Base-by-base conservation (phyloP, 2,797 vertebrate species). In the Leptatherina wallacei region DNA sequence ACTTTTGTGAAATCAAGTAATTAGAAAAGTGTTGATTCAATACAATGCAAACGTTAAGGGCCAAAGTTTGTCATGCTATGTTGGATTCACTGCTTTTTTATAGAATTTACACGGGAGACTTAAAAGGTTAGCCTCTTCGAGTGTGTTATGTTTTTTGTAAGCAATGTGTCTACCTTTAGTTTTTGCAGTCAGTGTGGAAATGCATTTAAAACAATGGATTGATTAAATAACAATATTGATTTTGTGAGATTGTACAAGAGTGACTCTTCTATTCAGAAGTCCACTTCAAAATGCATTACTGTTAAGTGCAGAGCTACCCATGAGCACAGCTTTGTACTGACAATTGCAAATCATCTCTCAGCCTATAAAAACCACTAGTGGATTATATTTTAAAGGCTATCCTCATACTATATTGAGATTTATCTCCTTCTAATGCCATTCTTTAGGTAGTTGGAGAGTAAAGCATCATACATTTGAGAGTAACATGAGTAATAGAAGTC, bases 141-240 rank as follows among this genome's bases (percentile, higher is more conserved):
- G n/a, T 18, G 24, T 16, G 29, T 63, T 51, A 2, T 18, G 3
- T 30, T 59, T 61, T 33, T 9, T 32, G 6, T 40, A 44, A 67
- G 12, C 49, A 32, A 38, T 54, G 42, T 20, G 44, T 59, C 6
- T 71, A 27, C 5, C 22, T 18, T 32, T 56, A 7, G 2, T 44
- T 64, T 4, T 74, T 62, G 52, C 58, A 49, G 38, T 29, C n/a
- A 24, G 30, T 6, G 1, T 47, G 55, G 32, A 64, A 83, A 65
- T 76, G 18, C 14, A 36, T 81, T 81, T 70, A 27, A 56, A 78
- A 69, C 61, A 38, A 47, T n/a, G 6, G 44, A 54, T 42, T 62
- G 20, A 61, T 32, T 22, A 14, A 73, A 59, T 61, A 54, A 64
- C 29, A 36, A 44, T 67, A 42, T 29, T 49, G 35, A 29, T 44